Conservation (phyloP, 2,113 vertebrate species). For the Rissa tridactyla region DNA sequence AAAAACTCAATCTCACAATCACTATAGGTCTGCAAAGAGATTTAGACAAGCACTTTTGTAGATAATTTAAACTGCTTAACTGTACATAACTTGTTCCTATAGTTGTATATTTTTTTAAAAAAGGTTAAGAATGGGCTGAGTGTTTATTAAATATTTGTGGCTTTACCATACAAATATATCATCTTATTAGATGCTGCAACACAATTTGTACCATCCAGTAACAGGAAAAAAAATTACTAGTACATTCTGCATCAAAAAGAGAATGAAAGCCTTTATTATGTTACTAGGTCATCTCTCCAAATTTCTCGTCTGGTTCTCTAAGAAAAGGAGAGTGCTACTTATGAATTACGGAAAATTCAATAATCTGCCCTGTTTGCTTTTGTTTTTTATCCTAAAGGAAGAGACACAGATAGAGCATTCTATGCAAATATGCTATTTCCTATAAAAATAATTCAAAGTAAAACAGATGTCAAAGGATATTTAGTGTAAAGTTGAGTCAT, state of each 20-base stretch:
- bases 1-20: neutral
- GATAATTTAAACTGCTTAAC: neutral
- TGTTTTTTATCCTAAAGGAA: neutral
- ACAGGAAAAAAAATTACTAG: neutral
- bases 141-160: neutral
- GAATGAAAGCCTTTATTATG: neutral
- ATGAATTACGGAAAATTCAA: neutral
- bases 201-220: neutral
- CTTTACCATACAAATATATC: neutral
- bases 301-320: neutral
- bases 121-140: neutral
- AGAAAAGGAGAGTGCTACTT: neutral
- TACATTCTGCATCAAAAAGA: neutral
- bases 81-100: neutral
- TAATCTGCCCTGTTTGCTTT: neutral
- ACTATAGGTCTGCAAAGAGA: neutral
- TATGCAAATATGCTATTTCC: neutral
- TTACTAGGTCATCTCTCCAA: neutral
- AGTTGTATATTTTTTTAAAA: neutral
- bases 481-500: slow-evolving; percentile 2
- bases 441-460: slow-evolving; percentile 1
- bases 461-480: slow-evolving; percentile 27
- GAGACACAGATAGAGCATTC: neutral
- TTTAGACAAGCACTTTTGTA: neutral
- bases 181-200: neutral